These are phyloP conservation scores for Conus betulinus DNA, from an alignment of 1,140 invertebrate genomes.

Conservation along the genomic window DNA sequence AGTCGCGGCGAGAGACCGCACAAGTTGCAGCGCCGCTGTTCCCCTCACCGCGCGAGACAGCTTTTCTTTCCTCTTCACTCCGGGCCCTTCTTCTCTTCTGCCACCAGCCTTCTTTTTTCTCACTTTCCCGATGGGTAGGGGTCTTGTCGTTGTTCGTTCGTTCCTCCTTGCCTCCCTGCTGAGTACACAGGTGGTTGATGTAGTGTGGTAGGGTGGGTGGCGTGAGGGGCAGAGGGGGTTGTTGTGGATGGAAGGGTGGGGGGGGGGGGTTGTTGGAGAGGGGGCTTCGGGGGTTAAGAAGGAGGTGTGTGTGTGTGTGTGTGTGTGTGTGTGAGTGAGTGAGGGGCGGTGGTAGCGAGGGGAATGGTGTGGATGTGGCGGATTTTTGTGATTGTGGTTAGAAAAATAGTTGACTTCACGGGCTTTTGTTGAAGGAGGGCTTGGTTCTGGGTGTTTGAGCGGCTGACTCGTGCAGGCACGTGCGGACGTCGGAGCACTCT, in stretches of 20 bases:
- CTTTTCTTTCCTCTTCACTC: not conserved
- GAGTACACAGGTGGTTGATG: constrained; percentile 10
- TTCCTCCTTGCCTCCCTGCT: not conserved
- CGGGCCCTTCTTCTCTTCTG: not conserved
- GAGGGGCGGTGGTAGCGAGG: not conserved
- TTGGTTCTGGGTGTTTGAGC: not conserved
- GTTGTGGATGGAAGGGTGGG: not conserved
- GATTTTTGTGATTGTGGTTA: not conserved
- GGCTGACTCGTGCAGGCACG: constrained; percentile 4
- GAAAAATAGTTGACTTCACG: constrained; percentile 8
- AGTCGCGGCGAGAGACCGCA: constrained; percentile 25
- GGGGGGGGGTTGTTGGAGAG: not conserved
- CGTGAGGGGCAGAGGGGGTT: not conserved
- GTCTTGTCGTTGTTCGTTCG: not conserved
- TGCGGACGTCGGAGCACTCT: not conserved
- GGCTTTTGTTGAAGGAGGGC: constrained; percentile 4
- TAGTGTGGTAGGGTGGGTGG: not conserved
- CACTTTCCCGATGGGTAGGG: too few species aligned
- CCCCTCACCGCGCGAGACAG: not conserved
- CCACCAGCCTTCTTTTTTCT: not conserved
- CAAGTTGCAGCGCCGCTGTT: constrained; percentile 27
- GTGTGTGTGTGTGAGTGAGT: not conserved
- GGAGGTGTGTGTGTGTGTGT: not conserved
- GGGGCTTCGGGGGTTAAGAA: too few species aligned
- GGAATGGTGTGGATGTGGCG: not conserved